Percentiles rank a stretch among this genome's conserved stretches.
Conservation (phyloP, 2,888 invertebrate genomes). For the Omphaloscelis lunosa region DNA sequence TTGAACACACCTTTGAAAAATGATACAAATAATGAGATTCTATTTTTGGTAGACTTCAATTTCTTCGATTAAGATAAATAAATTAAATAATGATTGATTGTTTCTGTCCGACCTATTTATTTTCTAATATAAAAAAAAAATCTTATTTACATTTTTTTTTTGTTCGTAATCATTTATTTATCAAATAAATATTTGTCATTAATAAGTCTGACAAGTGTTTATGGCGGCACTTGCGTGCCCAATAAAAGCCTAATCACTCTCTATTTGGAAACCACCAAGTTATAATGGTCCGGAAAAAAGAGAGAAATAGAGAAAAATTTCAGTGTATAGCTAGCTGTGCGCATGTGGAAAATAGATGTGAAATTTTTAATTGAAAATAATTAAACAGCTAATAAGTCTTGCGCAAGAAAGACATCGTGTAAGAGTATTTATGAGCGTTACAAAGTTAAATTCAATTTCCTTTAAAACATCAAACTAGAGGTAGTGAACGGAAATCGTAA, state of each 20-base stretch:
- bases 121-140: neutral
- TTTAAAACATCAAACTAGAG: conserved; percentile 49
- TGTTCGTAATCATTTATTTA: neutral
- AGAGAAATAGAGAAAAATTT: neutral
- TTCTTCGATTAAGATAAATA: neutral
- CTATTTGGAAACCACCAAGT: neutral
- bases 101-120: neutral
- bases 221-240: neutral
- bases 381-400: neutral
- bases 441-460: conserved; percentile 47
- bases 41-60: conserved; percentile 3
- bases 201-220: neutral
- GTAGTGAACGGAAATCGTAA: conserved; percentile 69
- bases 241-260: neutral
- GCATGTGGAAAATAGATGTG: neutral
- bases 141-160: neutral
- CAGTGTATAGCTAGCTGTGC: neutral
- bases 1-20: neutral
- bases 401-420: neutral
- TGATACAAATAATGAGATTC: conserved; percentile 1
- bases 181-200: neutral
- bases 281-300: neutral
- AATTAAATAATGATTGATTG: neutral
- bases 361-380: conserved; percentile 5
- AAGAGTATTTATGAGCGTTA: conserved; percentile 16